These are phyloP conservation scores for Noctua pronuba DNA, from an alignment of 2,888 invertebrate species.

Conservation along the genomic window DNA sequence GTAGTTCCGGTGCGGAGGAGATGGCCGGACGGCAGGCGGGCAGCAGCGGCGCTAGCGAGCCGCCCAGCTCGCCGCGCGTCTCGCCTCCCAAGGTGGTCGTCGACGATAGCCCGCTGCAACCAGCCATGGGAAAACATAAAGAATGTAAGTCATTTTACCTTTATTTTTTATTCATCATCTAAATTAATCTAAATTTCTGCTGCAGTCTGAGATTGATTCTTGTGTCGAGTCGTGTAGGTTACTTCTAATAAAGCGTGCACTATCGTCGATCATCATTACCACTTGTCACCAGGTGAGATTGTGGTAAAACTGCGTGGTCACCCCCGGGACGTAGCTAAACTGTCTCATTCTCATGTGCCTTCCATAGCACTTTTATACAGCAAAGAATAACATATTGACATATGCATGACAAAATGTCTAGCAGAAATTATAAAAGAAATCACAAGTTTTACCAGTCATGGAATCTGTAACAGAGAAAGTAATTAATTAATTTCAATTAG, in stretches of 20 bases:
- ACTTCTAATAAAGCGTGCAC: neutral
- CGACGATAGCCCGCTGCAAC: conserved; percentile 97
- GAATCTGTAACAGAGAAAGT: conserved; percentile 52
- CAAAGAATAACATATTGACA: neutral
- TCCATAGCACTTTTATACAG: neutral
- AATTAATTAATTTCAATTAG: conserved; percentile 48
- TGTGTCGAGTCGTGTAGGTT: neutral
- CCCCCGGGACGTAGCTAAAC: neutral
- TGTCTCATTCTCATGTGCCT: neutral
- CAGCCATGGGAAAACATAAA: conserved; percentile 98
- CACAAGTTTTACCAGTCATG: conserved; percentile 17
- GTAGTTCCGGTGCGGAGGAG: conserved; percentile 87
- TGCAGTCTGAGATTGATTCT: neutral
- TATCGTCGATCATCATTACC: neutral
- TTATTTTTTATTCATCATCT: neutral
- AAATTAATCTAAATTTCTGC: neutral
- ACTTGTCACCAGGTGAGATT: neutral
- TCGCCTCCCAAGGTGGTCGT: conserved; percentile 98
- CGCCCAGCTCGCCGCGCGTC: conserved; percentile 88
- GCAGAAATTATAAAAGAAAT: conserved; percentile 18
- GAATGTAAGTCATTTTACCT: conserved; percentile 94
- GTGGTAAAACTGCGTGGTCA: neutral
- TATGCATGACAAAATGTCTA: neutral
- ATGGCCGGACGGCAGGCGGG: conserved; percentile 87
- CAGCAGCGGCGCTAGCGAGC: conserved; percentile 88